phyloP scores from a whole-genome alignment of 2,113 vertebrate genomes.

The Proteles cristata region DNA sequence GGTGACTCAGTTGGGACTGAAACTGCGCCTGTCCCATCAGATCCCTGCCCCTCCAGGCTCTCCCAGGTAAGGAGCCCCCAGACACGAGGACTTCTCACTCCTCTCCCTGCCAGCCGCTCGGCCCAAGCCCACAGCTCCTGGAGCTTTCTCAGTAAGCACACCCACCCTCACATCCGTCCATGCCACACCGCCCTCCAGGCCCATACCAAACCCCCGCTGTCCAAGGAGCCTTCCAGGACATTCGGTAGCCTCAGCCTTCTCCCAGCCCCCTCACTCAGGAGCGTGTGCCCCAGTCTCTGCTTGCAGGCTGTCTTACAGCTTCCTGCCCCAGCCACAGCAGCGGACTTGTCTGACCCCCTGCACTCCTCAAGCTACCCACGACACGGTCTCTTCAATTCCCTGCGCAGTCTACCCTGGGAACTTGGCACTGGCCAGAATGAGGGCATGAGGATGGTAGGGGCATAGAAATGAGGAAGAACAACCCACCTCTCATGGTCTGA shows the following conservation, averaged over 20 bases:
- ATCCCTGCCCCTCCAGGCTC: not conserved
- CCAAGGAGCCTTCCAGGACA: not conserved
- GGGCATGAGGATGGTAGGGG: too few species aligned
- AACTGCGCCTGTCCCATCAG: not conserved
- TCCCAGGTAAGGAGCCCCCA: not conserved
- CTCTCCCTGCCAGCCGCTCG: not conserved
- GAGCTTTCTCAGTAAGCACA: not conserved
- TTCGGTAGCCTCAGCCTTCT: fast-evolving
- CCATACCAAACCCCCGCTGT: not conserved
- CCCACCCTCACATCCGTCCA: not conserved
- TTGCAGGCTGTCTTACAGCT: not conserved
- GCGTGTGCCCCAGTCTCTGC: not conserved
- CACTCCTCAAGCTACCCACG: not conserved
- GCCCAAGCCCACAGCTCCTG: not conserved
- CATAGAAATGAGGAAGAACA: not conserved
- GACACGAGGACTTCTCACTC: not conserved
- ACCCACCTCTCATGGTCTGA: not conserved
- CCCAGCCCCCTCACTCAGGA: not conserved
- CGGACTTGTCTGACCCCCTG: not conserved
- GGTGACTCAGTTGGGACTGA: not conserved
- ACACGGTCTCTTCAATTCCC: not conserved
- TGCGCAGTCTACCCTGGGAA: not conserved
- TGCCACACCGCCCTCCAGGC: not conserved
- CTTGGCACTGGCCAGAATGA: too few species aligned
- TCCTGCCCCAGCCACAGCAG: not conserved